Conservation (phyloP, 1,140 invertebrate genomes). For the Cydia pomonella region DNA sequence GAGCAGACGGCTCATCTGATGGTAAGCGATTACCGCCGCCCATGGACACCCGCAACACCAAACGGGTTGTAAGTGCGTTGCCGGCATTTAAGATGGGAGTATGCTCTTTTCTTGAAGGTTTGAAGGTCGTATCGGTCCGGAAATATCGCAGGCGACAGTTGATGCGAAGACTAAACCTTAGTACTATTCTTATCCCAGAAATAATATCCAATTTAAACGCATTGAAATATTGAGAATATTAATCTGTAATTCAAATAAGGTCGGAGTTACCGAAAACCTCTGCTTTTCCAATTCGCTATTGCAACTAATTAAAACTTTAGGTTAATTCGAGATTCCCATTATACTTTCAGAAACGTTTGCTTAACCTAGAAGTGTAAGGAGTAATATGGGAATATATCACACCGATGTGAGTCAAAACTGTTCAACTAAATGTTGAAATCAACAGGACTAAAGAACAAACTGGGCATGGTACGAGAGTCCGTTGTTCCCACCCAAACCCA, state of each 20-base stretch:
- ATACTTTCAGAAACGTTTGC: conserved; percentile 68
- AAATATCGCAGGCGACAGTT: no score
- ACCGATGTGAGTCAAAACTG: conserved; percentile 37
- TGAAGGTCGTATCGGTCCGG: no score
- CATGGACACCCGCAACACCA: no score
- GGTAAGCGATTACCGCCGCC: no score
- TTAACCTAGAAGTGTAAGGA: conserved; percentile 53
- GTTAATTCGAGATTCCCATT: conserved; percentile 69
- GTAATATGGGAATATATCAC: conserved; percentile 42
- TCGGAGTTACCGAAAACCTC: conserved; percentile 41
- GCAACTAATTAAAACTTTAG: conserved; percentile 76
- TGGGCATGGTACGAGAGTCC: no score
- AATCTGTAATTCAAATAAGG: conserved; percentile 57
- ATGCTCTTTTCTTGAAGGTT: no score
- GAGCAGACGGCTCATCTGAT: no score
- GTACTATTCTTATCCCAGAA: neutral
- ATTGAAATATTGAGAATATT: conserved; percentile 34
- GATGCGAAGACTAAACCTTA: neutral
- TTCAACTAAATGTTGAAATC: neutral
- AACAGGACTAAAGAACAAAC: no score
- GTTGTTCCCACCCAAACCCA: no score
- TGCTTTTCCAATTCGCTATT: conserved; percentile 69
- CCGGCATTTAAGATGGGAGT: no score
- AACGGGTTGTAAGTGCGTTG: no score
- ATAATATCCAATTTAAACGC: neutral